Evolutionary conservation across 2,797 vertebrate species (phyloP).

Genomic region (Numenius phaeopus): DNA sequence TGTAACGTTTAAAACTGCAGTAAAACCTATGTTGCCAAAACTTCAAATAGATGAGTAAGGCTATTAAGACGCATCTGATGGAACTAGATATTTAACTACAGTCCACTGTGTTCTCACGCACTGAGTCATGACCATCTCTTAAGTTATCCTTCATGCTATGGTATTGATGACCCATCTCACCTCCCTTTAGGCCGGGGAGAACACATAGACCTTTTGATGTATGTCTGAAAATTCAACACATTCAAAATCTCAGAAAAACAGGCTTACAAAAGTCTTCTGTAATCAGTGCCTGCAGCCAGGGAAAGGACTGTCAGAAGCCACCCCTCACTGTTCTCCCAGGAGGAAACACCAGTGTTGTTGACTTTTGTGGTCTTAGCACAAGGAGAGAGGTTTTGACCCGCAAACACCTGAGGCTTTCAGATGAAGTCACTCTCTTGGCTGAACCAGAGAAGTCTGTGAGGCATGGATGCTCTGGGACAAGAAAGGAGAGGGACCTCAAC

Average conservation of each 20-base stretch:
- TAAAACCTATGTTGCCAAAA: not conserved
- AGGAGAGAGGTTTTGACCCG: not conserved
- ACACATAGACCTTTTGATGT: not conserved
- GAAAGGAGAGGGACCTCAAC: not conserved
- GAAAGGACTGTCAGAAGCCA: not conserved
- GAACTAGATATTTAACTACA: not conserved
- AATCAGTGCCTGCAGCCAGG: not conserved
- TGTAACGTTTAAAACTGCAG: not conserved
- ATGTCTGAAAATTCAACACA: not conserved
- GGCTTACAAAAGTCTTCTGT: not conserved
- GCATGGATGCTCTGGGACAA: not conserved
- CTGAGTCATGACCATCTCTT: not conserved
- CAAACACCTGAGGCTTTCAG: not conserved
- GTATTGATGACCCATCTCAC: not conserved
- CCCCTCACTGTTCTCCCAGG: not conserved
- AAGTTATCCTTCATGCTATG: not conserved
- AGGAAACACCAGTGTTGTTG: not conserved
- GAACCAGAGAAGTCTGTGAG: not conserved
- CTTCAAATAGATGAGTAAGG: not conserved
- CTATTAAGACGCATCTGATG: not conserved
- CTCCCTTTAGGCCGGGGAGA: not conserved
- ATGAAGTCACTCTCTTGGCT: not conserved
- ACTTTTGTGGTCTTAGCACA: not conserved
- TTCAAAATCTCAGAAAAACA: not conserved
- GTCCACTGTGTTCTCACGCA: accelerated